Conservation (phyloP, 2,113 vertebrate species). For the Hystrix cristata region DNA sequence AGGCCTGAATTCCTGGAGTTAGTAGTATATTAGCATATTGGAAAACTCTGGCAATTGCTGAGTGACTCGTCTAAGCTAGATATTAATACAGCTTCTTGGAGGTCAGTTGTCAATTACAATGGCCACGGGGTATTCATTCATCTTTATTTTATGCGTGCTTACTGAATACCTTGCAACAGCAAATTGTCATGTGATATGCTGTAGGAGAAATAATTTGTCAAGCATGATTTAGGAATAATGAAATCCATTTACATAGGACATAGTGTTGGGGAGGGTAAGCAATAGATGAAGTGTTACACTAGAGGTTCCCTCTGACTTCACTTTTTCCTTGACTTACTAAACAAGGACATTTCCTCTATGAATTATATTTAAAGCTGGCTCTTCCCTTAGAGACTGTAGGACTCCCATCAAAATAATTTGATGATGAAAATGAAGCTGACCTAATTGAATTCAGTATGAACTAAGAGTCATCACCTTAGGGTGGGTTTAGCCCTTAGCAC, state of each 20-base stretch:
- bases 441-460: constrained; percentile 75
- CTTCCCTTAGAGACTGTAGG: constrained; percentile 30
- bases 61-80: not conserved
- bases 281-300: not conserved
- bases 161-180: constrained; percentile 22
- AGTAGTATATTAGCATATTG: not conserved
- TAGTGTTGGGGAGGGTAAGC: not conserved
- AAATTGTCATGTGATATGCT: constrained; percentile 51
- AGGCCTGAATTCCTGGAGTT: not conserved
- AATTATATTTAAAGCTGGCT: constrained; percentile 50
- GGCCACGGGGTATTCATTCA: not conserved
- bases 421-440: constrained; percentile 72
- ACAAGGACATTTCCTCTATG: constrained; percentile 75
- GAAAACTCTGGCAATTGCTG: not conserved
- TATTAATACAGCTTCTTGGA: constrained; percentile 38
- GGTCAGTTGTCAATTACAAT: constrained; percentile 30
- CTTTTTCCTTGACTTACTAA: constrained; percentile 61
- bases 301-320: constrained; percentile 23
- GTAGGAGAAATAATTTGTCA: constrained; percentile 68
- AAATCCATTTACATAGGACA: constrained; percentile 53
- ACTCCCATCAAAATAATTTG: constrained; percentile 74
- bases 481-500: constrained; percentile 37
- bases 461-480: constrained; percentile 64
- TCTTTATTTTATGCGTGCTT: constrained; percentile 44
- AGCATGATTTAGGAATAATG: constrained; percentile 76